Evolutionary conservation across 2,797 vertebrate genomes (phyloP).

Genomic region (Urosaurus nigricauda): DNA sequence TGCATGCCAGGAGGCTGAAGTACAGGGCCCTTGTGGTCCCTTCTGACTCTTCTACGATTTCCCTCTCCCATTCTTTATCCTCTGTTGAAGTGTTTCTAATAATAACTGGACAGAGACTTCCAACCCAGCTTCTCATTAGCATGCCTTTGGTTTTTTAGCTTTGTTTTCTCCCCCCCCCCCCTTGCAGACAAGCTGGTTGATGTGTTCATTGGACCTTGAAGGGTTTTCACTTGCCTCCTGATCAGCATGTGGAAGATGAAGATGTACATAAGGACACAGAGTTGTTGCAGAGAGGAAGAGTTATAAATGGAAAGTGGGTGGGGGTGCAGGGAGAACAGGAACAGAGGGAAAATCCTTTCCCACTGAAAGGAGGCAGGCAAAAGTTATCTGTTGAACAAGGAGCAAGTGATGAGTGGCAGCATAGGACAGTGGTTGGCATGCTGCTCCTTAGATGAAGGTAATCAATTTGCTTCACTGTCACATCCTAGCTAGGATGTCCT

Average conservation of each 20-base stretch:
- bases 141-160: neutral
- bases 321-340: neutral
- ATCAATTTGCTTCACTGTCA: neutral
- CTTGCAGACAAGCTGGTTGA: constrained; percentile 38
- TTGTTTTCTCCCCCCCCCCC: neutral
- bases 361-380: neutral
- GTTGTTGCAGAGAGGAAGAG: neutral
- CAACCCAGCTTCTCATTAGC: constrained; percentile 43
- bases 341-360: neutral
- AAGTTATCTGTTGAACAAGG: neutral
- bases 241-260: constrained; percentile 4
- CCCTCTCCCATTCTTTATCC: constrained; percentile 33
- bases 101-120: constrained; percentile 43
- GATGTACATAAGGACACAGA: neutral
- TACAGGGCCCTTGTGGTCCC: no score
- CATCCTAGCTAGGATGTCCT: neutral
- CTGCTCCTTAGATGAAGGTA: neutral
- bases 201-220: constrained; percentile 55
- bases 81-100: constrained; percentile 54
- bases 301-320: neutral
- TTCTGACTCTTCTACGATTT: no score
- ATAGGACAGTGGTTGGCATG: no score
- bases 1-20: no score
- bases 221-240: constrained; percentile 34
- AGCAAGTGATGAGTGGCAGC: neutral